Conservation (phyloP, 2,888 invertebrate genomes). For the Halocaridina rubra region DNA sequence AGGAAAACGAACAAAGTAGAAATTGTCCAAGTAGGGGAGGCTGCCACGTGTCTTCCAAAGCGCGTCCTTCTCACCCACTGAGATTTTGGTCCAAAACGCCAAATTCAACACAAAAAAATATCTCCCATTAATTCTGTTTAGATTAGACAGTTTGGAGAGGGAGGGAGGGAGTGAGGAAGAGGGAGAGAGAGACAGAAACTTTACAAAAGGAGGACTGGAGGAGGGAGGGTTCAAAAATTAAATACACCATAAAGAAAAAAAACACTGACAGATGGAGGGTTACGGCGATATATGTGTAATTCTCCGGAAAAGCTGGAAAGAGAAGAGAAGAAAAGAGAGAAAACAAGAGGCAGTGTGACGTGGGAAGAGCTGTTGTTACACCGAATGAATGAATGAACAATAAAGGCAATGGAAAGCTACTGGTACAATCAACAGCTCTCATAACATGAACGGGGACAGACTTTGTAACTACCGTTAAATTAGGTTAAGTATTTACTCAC, state of each 20-base stretch:
- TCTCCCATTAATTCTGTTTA: conserved; percentile 52
- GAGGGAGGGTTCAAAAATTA: conserved; percentile 44
- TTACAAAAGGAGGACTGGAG: conserved; percentile 35
- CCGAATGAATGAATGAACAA: background rate
- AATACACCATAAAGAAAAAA: conserved; percentile 45
- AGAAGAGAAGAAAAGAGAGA: no score
- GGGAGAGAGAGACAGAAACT: conserved; percentile 28
- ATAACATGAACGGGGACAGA: no score
- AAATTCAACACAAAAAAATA: conserved; percentile 46
- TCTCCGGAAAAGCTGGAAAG: conserved; percentile 34
- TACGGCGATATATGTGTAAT: conserved; percentile 35
- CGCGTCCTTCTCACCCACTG: conserved; percentile 13
- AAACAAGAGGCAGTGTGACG: background rate
- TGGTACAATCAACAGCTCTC: no score
- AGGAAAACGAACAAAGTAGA: background rate
- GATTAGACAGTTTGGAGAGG: conserved; percentile 54
- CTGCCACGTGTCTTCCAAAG: conserved; percentile 20
- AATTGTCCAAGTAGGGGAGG: background rate
- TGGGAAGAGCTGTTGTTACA: background rate
- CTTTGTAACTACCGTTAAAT: no score
- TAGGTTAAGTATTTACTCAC: no score
- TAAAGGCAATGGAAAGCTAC: no score
- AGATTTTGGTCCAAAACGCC: conserved; percentile 34
- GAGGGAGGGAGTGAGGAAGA: conserved; percentile 38
- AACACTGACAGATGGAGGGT: conserved; percentile 28